Evolutionary conservation across 2,113 vertebrate genomes (phyloP), one percentile per base, ranked within the genome.

Genomic region (Daubentonia madagascariensis): DNA sequence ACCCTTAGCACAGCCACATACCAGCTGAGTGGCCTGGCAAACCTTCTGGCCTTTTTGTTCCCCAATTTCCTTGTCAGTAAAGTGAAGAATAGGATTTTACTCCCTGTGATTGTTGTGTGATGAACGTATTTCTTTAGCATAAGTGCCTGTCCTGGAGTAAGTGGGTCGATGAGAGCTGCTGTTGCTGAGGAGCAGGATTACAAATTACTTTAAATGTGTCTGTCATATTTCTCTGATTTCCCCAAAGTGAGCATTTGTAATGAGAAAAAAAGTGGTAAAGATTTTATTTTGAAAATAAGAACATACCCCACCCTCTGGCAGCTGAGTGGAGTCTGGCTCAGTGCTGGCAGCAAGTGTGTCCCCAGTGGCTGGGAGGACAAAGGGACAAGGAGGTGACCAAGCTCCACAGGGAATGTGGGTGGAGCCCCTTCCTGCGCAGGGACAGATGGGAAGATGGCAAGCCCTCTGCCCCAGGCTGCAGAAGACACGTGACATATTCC

Each of bases 271-370:
- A 85, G 6, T 57, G 35, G 35, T 37, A 11, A 22, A 50, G 35
- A 63, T 54, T n/a, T 96, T 57, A 75, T 73, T 94, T 57, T 59
- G 52, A 90, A 92, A 78, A 81, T 18, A 67, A 80, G 68, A 84
- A 45, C 5, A 4, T 17, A 11, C 7, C 4, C 35, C 32, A 30
- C 12, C 40, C 37, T 22, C 11, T 25, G 17, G 67, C 13, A 70
- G 72, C 45, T 80, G 83, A 67, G 17, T 67, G 20, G 32, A 8
- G 84, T 1, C 8, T 0, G 11, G 25, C 23, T 43, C 43, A 18
- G 65, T 28, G 23, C 32, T 11, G 28, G 14, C 35, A 37, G 75
- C 14, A 7, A 11, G 8, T 6, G 3, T n/a, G 20, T 40, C 48
- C 40, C 50, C 28, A 35, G 8, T 2, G 73, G 70, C 40, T 30